A percentile compares a stretch with the other conserved stretches of the same genome.
phyloP scores from a whole-genome alignment of 2,888 invertebrate species.

The Lepeophtheirus nordmannii region DNA sequence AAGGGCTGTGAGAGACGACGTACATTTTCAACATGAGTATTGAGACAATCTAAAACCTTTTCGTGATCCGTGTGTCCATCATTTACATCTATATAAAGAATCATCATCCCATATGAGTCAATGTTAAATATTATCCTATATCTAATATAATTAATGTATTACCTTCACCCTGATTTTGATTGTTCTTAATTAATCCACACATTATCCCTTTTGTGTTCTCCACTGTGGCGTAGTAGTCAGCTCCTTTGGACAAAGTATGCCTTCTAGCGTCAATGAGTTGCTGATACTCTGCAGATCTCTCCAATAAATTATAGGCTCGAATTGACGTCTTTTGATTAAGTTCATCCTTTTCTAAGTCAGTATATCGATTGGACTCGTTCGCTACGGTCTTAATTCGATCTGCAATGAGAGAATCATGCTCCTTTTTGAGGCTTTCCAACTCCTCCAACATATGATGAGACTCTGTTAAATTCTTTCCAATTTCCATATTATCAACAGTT shows the following conservation, averaged over 20 bases:
- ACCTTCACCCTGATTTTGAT: constrained; percentile 6
- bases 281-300: constrained; percentile 33
- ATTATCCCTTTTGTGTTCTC: background rate
- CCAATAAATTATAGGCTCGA: constrained; percentile 31
- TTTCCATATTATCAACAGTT: background rate
- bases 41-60: background rate
- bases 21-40: background rate
- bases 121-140: too few species aligned
- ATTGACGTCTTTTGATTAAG: constrained; percentile 5
- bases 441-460: background rate
- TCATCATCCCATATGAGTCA: too few species aligned
- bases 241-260: background rate
- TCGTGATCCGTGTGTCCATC: background rate
- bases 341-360: background rate
- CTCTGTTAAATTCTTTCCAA: background rate
- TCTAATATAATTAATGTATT: too few species aligned
- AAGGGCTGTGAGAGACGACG: constrained; percentile 5
- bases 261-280: constrained; percentile 31
- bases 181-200: background rate
- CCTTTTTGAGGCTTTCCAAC: background rate
- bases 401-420: background rate
- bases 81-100: background rate
- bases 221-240: background rate
- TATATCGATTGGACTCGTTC: background rate
- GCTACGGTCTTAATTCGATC: background rate